These are phyloP conservation scores for Nyctalus aviator DNA, from an alignment of 2,797 vertebrate genomes.

Conservation along the genomic window DNA sequence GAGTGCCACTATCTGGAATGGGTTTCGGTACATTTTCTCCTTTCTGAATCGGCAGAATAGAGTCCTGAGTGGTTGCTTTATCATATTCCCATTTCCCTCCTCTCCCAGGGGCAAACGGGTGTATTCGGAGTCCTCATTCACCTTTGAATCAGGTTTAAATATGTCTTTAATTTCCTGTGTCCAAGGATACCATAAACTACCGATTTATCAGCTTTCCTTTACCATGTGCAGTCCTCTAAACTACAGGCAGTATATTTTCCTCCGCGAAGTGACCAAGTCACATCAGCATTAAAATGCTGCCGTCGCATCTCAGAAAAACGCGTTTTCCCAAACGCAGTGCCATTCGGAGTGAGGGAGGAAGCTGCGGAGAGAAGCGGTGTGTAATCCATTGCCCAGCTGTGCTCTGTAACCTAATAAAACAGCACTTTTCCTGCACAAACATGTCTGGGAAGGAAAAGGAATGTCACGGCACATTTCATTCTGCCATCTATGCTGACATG, in stretches of 20 bases:
- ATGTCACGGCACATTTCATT: constrained; percentile 74
- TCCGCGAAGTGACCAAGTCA: neutral
- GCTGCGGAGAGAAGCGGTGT: constrained; percentile 58
- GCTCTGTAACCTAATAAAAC: constrained; percentile 73
- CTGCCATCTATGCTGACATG: constrained; percentile 79
- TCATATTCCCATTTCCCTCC: neutral
- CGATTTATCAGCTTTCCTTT: constrained; percentile 47
- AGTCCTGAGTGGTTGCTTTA: neutral
- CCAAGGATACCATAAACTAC: constrained; percentile 54
- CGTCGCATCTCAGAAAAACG: constrained; percentile 42
- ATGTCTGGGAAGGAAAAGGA: constrained; percentile 62
- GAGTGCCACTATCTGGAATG: neutral
- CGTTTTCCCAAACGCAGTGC: constrained; percentile 45
- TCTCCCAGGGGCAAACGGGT: neutral
- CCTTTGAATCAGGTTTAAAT: neutral
- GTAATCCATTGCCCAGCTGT: constrained; percentile 51
- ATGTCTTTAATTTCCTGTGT: constrained; percentile 19
- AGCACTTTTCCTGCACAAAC: constrained; percentile 32
- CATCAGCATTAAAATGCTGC: constrained; percentile 48
- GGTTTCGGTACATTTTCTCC: neutral
- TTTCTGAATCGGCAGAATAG: neutral
- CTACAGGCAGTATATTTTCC: neutral
- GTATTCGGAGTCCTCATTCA: neutral
- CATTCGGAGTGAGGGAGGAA: constrained; percentile 34
- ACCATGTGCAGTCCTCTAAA: neutral